Conservation (phyloP, 2,113 vertebrate genomes). For the Emberiza fucata region DNA sequence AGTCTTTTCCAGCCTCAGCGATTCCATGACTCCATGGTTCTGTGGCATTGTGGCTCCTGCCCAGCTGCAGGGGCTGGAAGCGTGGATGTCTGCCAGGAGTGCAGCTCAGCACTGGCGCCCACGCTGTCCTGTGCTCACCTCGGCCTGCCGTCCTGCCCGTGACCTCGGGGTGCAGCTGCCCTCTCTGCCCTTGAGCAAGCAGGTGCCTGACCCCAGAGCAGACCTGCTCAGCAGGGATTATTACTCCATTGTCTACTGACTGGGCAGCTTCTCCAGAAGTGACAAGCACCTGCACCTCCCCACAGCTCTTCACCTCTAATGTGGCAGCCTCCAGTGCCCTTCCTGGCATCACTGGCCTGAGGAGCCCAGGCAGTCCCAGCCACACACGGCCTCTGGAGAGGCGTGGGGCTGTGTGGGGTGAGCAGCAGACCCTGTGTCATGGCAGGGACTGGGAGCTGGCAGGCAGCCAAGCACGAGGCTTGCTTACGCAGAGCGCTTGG, state of each 20-base stretch:
- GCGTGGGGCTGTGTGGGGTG: rapidly evolving
- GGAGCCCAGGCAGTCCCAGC: neutral
- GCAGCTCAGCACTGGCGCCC: rapidly evolving
- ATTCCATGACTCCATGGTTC: neutral
- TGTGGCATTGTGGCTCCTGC: neutral
- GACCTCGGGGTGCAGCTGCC: neutral
- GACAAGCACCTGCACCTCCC: neutral
- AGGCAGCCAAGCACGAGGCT: neutral
- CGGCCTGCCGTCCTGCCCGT: neutral
- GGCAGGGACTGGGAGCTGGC: neutral
- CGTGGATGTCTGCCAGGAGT: neutral
- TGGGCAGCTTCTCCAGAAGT: neutral
- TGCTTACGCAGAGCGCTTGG: neutral
- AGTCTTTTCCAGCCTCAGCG: neutral
- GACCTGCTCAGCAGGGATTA: neutral
- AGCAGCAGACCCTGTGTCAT: rapidly evolving
- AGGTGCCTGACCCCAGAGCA: neutral
- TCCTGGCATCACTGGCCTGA: neutral
- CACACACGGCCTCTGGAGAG: neutral
- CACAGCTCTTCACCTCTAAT: rapidly evolving
- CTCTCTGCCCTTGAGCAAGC: neutral
- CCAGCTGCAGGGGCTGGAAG: neutral
- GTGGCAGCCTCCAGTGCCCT: neutral
- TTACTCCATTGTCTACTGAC: rapidly evolving
- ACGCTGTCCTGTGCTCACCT: neutral